These are phyloP conservation scores for Irena cyanogastra DNA, from an alignment of 2,113 vertebrate species.

Conservation along the genomic window DNA sequence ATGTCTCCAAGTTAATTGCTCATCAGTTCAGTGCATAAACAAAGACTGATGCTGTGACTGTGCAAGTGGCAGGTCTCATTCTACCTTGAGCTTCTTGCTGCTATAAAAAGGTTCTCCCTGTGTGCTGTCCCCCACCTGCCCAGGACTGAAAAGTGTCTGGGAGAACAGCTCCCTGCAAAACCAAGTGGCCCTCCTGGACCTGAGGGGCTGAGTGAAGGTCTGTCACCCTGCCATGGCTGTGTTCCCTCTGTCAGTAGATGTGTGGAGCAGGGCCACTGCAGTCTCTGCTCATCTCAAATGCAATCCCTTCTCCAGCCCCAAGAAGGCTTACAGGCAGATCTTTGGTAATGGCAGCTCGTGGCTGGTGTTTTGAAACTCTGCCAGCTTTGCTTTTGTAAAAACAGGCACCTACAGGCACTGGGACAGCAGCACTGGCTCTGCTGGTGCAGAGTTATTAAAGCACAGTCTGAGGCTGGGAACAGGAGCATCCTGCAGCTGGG, in stretches of 20 bases:
- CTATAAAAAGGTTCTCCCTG: background rate
- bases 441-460: background rate
- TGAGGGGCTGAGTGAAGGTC: background rate
- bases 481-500: background rate
- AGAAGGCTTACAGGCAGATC: background rate
- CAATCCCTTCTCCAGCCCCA: background rate
- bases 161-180: background rate
- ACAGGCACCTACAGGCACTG: background rate
- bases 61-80: conserved; percentile 8
- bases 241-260: background rate
- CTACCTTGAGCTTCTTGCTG: background rate
- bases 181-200: background rate
- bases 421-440: background rate
- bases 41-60: conserved; percentile 39
- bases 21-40: conserved; percentile 14
- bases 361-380: background rate
- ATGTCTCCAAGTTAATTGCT: conserved; percentile 46
- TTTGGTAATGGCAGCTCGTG: background rate
- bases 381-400: background rate
- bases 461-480: background rate
- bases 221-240: background rate
- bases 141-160: accelerated
- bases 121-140: background rate
- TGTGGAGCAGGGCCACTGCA: background rate
- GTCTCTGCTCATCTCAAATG: background rate